Evolutionary conservation across 1,140 invertebrate species (phyloP).

Genomic region (Drosophila ananassae): DNA sequence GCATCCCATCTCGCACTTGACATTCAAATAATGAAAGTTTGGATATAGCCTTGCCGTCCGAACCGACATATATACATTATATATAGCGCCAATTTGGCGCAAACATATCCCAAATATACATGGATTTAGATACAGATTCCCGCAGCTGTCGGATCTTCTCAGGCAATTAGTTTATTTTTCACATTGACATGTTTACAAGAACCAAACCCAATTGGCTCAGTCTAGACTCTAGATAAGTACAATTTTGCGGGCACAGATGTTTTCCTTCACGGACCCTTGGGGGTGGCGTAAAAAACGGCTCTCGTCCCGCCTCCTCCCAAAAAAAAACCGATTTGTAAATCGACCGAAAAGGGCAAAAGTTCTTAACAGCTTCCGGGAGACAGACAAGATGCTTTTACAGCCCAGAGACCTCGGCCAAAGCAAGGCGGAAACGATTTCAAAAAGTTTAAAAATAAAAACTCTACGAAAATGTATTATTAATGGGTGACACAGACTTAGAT

Average conservation of each 20-base stretch:
- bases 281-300: constrained; percentile 39
- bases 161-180: constrained; percentile 62
- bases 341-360: constrained; percentile 25
- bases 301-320: constrained; percentile 1
- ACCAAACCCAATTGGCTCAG: constrained; percentile 27
- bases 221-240: constrained; percentile 29
- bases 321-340: constrained; percentile 38
- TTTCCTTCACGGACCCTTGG: constrained; percentile 46
- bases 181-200: constrained; percentile 74
- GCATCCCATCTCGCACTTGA: constrained; percentile 57
- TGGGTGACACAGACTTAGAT: constrained; percentile 26
- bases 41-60: constrained; percentile 49
- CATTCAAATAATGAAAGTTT: constrained; percentile 45
- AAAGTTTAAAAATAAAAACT: constrained; percentile 4
- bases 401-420: constrained; percentile 27
- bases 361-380: constrained; percentile 56
- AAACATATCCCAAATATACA: constrained; percentile 3
- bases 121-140: constrained; percentile 54
- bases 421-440: constrained; percentile 40
- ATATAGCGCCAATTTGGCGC: constrained; percentile 17
- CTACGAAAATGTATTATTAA: constrained; percentile 41
- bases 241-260: constrained; percentile 42
- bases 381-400: constrained; percentile 19
- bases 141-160: constrained; percentile 69
- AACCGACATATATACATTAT: constrained; percentile 21